These are phyloP conservation scores for Dascillus cervinus DNA, from an alignment of 2,888 invertebrate species.

Conservation along the genomic window DNA sequence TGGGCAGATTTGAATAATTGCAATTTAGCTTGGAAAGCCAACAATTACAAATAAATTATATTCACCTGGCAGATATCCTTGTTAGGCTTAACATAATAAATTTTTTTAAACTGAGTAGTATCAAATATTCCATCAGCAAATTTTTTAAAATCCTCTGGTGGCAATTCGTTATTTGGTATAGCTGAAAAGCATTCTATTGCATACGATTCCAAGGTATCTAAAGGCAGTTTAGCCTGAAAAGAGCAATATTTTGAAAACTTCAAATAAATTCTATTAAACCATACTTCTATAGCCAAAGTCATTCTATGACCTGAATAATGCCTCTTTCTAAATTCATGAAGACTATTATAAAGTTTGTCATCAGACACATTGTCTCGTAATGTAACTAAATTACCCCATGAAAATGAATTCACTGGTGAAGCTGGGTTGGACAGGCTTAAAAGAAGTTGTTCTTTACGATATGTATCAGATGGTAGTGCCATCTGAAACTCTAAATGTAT, in stretches of 20 bases:
- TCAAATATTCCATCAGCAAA: conserved; percentile 50
- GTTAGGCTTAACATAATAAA: conserved; percentile 69
- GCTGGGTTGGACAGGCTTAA: conserved; percentile 57
- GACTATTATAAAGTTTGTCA: conserved; percentile 56
- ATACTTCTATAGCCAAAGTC: conserved; percentile 75
- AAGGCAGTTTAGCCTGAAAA: conserved; percentile 49
- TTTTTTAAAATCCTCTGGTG: conserved; percentile 53
- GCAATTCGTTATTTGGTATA: conserved; percentile 59
- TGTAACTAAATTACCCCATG: conserved; percentile 78
- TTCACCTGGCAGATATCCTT: conserved; percentile 61
- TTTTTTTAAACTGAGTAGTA: conserved; percentile 55
- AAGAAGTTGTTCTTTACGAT: conserved; percentile 70
- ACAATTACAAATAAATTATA: too few relatives aligned
- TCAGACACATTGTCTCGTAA: conserved; percentile 60
- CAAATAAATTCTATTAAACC: conserved; percentile 8
- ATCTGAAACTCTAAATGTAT: conserved; percentile 85
- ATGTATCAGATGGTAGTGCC: conserved; percentile 64
- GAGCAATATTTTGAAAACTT: not conserved
- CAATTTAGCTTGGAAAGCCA: not conserved
- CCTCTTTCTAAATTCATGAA: conserved; percentile 66
- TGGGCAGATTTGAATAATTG: too few relatives aligned
- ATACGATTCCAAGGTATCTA: conserved; percentile 57
- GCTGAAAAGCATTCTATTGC: conserved; percentile 58
- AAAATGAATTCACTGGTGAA: conserved; percentile 72
- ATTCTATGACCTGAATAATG: conserved; percentile 85